Base-by-base conservation (phyloP, 2,888 invertebrate species). In the Syrista parreyssii region DNA sequence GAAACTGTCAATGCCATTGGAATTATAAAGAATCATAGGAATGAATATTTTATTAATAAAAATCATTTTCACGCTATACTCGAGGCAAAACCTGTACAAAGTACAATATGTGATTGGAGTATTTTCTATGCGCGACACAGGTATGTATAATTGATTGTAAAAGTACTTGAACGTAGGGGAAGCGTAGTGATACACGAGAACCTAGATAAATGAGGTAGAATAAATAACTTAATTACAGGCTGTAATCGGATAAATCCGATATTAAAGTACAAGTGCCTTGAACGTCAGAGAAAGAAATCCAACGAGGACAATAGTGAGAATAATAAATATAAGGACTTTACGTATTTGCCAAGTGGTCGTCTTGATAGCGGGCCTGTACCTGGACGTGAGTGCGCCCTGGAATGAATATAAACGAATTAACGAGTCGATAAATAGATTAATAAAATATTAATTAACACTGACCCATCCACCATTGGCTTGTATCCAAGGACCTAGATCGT, bases 381-480 rank as follows among this genome's bases (percentile, higher is more conserved):
- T 79, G 2, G 86, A 79, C 40, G 82, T 83, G 34, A 89, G 79
- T 55, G 87, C 84, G 32, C 83, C 84, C 89, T 89, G 84, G 79
- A 86, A 84, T 74, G 32, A 75, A 30, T n/a, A 31, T 69, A 12
- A 68, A 76, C 12, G 23, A 40, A 55, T 68, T 11, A 15, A 31
- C 0, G 31, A 34, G 30, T 4, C n/a, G 15, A 69, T 15, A 30
- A 36, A 71, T 36, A 4, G 12, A 32, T 32, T 4, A 31, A 69
- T 30, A 68, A 36, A 4, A 80, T 23, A 32, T 79, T 68, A 68
- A 75, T 75, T 1, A 9, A 55, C 40, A 81, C 92, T 87, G 92
- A 97, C 97, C 97, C 98, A 98, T 90, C 97, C 97, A 31, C 97
- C 97, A 87, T 97, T 96, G 74, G 94, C 93, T 76, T 95, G 95